phyloP scores from a whole-genome alignment of 2,888 invertebrate genomes.

The Cerastis rubricosa region DNA sequence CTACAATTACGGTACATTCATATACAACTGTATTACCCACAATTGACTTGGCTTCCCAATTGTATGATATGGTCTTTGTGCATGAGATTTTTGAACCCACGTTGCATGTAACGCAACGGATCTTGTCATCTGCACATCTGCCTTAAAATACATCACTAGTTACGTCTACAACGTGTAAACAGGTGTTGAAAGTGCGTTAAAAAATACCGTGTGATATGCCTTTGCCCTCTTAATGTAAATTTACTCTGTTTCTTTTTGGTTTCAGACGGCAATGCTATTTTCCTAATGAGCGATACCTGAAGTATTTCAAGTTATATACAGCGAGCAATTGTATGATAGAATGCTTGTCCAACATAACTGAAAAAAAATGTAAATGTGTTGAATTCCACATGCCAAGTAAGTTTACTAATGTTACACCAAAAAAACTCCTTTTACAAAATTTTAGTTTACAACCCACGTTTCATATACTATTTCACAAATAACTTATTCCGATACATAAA shows the following conservation, averaged over 20 bases:
- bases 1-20: not conserved
- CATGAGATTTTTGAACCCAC: not conserved
- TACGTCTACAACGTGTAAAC: not conserved
- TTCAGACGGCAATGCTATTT: conserved; percentile 79
- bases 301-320: conserved; percentile 77
- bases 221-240: not conserved
- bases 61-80: not conserved
- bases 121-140: not conserved
- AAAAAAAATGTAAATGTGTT: conserved; percentile 71
- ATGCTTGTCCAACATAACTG: conserved; percentile 75
- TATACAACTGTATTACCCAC: not conserved
- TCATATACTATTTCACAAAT: too few species aligned
- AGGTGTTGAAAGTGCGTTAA: not conserved
- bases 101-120: not conserved
- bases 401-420: conserved; percentile 28
- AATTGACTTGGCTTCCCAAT: not conserved
- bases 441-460: too few species aligned
- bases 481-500: too few species aligned
- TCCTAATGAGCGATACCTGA: conserved; percentile 68
- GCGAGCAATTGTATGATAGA: conserved; percentile 76
- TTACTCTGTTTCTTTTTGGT: conserved; percentile 33
- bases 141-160: not conserved
- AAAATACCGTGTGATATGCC: not conserved
- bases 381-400: conserved; percentile 79
- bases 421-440: too few species aligned